Evolutionary conservation across 2,797 vertebrate genomes (phyloP).

Genomic region (Limosa lapponica): DNA sequence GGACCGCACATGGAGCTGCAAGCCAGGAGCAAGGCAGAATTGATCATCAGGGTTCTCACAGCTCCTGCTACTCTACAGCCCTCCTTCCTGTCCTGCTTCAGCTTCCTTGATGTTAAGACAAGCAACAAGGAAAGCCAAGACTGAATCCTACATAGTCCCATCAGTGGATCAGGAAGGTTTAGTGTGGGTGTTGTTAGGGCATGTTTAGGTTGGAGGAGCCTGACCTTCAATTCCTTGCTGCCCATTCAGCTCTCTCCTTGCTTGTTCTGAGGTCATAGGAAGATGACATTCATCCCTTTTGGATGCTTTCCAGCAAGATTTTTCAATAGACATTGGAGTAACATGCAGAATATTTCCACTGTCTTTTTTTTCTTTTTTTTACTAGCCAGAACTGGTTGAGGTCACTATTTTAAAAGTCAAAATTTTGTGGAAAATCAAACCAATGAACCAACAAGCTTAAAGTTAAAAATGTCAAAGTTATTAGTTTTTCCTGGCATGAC

Average conservation of each 20-base stretch:
- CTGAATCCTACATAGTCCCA: rapidly evolving
- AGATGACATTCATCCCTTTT: background rate
- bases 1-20: rapidly evolving
- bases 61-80: background rate
- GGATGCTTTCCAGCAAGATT: background rate
- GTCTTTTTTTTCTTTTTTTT: background rate
- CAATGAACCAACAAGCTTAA: background rate
- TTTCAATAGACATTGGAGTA: background rate
- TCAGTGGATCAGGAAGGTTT: background rate
- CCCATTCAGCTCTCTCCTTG: background rate
- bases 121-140: background rate
- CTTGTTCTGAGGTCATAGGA: rapidly evolving
- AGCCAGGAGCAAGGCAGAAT: background rate
- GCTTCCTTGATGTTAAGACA: too few relatives aligned
- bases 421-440: background rate
- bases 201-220: background rate
- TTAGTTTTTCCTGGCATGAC: background rate
- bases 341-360: background rate
- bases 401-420: background rate
- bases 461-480: background rate
- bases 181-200: background rate
- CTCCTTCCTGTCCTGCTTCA: background rate
- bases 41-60: background rate
- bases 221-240: background rate
- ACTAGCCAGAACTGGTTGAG: background rate